Evolutionary conservation across 2,888 invertebrate genomes (phyloP), one percentile per base, ranked within the genome.

Genomic region (Malacosoma neustria): DNA sequence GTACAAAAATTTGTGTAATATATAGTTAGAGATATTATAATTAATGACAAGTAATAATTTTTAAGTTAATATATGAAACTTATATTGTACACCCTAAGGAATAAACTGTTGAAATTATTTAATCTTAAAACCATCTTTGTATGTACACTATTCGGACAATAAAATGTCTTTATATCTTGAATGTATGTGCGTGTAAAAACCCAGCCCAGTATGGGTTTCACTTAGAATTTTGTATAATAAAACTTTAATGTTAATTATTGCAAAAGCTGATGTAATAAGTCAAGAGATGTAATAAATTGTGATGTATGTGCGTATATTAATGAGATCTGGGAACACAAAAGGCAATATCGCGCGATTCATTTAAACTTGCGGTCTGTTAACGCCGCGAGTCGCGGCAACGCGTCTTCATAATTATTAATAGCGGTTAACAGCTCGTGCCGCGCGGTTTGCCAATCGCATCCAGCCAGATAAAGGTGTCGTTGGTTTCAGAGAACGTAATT

Each of bases 401-500:
- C 37, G 45, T 48, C 46, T 48, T 31, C 43, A 45, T 48, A 48
- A 51, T 50, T 48, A 51, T 48, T 48, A 51, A 48, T 41, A 45
- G 42, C 35, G 45, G 43, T 45, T 45, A 45, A 46, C 38, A 34
- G 39, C 42, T 41, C 38, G 39, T 43, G 22, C 22, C 22, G 22
- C 36, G 39, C 36, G 39, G 39, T 36, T 39, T 39, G n/a, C 29
- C 11, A 32, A 22, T 22, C 9, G 22, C 22, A 22, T 7, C 22
- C 22, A 5, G 34, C 22, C 22, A 22, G 22, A 22, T 22, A 7
- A 22, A 22, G 22, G 22, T 22, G 22, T 22, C 11, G 31, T 11
- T 31, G 9, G 13, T 11, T 31, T 31, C n/a, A 31, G 6, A 31
- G 4, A 11, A 31, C 31, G 11, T 31, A 12, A 31, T 31, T 31